Evolutionary conservation across 1,140 invertebrate genomes (phyloP).

Genomic region (Sitophilus oryzae): DNA sequence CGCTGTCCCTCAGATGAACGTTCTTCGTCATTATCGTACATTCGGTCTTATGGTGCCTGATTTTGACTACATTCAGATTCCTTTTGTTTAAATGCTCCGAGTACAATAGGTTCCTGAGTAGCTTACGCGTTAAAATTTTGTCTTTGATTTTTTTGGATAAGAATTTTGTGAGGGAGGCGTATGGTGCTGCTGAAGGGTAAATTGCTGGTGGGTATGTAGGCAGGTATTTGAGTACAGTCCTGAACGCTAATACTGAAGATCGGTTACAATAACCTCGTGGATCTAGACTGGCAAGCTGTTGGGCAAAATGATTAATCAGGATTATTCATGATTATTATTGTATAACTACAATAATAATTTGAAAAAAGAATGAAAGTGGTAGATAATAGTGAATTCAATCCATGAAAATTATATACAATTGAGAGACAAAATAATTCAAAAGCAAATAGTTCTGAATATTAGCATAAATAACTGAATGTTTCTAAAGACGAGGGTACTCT

Average conservation of each 20-base stretch:
- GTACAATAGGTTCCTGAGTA: slow-evolving; percentile 68
- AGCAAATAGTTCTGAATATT: too few relatives aligned
- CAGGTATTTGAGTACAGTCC: slow-evolving; percentile 48
- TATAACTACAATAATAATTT: too few relatives aligned
- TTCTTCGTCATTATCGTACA: slow-evolving; percentile 48
- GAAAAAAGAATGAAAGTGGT: too few relatives aligned
- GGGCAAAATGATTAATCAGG: slow-evolving; percentile 10
- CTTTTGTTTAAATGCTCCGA: slow-evolving; percentile 53
- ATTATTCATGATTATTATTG: too few relatives aligned
- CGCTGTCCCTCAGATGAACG: slow-evolving; percentile 48
- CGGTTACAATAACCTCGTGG: slow-evolving; percentile 49
- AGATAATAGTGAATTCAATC: too few relatives aligned
- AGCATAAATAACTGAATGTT: too few relatives aligned
- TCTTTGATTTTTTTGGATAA: slow-evolving; percentile 66
- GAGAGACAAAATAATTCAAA: too few relatives aligned
- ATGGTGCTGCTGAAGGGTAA: slow-evolving; percentile 61
- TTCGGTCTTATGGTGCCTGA: slow-evolving; percentile 52
- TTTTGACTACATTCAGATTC: slow-evolving; percentile 48
- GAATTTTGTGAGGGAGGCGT: slow-evolving; percentile 65
- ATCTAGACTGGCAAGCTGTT: slow-evolving; percentile 39
- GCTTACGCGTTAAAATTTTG: slow-evolving; percentile 60
- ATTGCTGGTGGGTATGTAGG: slow-evolving; percentile 55
- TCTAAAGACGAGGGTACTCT: too few relatives aligned
- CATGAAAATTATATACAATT: too few relatives aligned
- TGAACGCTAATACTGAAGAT: slow-evolving; percentile 46